A percentile compares a stretch with the other conserved stretches of the same genome.
Conservation (phyloP, 2,113 vertebrate genomes). For the Craseonycteris thonglongyai region DNA sequence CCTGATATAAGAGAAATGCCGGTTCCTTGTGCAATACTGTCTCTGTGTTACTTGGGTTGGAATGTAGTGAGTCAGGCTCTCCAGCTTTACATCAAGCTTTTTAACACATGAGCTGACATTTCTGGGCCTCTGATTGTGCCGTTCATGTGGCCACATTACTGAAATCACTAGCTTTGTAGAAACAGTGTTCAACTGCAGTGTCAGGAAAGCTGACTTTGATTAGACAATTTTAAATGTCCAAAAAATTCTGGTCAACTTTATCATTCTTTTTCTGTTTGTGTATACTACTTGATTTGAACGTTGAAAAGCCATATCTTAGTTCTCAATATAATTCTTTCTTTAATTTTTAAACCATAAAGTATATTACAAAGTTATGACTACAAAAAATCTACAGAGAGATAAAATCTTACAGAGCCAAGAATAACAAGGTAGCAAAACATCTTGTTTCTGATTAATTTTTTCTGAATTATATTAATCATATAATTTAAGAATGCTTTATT, state of each 20-base stretch:
- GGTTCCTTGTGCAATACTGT: neutral
- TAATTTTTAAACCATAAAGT: neutral
- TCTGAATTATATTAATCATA: neutral
- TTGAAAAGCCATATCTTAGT: neutral
- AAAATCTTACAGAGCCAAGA: neutral
- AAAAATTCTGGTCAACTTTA: neutral
- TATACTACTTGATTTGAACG: neutral
- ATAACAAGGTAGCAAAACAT: neutral
- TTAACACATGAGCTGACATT: neutral
- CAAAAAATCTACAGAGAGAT: neutral
- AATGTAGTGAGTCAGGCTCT: neutral
- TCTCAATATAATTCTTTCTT: neutral
- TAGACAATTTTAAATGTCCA: neutral
- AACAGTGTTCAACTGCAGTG: neutral
- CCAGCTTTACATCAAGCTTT: slow-evolving; percentile 8
- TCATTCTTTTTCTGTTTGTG: neutral
- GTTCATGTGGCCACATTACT: neutral
- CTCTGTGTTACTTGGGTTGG: neutral
- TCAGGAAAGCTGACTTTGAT: neutral
- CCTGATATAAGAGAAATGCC: neutral
- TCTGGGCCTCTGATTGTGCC: neutral
- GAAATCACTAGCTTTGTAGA: neutral
- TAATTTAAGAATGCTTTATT: neutral
- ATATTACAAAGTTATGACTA: neutral
- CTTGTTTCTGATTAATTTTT: neutral